Evolutionary conservation across 2,888 invertebrate genomes (phyloP), one percentile per base, ranked within the genome.

Genomic region (Priocnemis perturbator): DNA sequence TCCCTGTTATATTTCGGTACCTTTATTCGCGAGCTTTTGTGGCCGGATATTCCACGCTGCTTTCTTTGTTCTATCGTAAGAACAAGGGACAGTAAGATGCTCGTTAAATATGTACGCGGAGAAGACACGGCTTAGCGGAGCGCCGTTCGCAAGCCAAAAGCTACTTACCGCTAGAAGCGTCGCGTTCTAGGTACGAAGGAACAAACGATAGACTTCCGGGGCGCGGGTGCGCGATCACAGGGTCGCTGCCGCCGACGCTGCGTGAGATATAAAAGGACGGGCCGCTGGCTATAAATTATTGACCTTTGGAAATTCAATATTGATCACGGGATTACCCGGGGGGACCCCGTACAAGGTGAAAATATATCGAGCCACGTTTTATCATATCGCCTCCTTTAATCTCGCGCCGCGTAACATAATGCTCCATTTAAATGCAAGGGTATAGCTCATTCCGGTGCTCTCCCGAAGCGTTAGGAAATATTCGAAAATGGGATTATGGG

Each of bases 21-120:
- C 20, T 69, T 48, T 60, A 53, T 48, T 64, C 52, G 58, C 44
- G 7, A 17, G 50, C 9, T 59, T 37, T 64, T 17, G 50, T 56
- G 30, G 44, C 48, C 57, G 67, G 37, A 62, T 37, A 26, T 53
- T 9, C 37, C 37, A 45, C 59, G 52, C n/a, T 14, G 30, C 44
- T 11, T 47, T 58, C 68, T 68, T 64, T 68, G 60, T 68, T 64
- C 23, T 55, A 5, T 57, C 63, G 26, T 58, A 58, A 53, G 63
- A 64, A 67, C 23, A 14, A 30, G 19, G 52, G 50, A n/a, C 20
- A 52, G 26, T 61, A 52, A 61, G 60, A 52, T n/a, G 60, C 52
- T 45, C 37, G 52, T 61, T 61, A 61, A 61, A 52, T 52, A 52
- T 26, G 26, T 44, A 57, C 44, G 57, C 30, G 5, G 57, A 5